Base-by-base conservation (phyloP, 2,888 invertebrate species). In the Trisateles emortualis region DNA sequence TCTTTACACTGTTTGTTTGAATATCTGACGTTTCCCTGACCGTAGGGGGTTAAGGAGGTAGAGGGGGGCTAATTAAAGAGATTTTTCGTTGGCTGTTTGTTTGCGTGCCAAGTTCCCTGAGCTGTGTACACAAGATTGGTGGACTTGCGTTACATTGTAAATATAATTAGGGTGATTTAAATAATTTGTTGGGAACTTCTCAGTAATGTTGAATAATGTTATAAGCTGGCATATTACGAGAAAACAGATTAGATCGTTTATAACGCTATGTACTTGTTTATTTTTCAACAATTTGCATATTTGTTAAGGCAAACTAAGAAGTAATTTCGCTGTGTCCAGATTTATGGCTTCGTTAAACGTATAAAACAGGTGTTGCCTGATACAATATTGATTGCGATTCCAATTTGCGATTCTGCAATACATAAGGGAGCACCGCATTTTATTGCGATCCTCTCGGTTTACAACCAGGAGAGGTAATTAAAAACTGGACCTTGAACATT, bases 1-100 rank as follows among this genome's bases (percentile, higher is more conserved):
- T 62, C 60, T 71, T 65, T 65, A 59, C 32, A 38, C 57, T 51
- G 65, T 54, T 68, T 70, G 68, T 68, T 70, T 63, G 60, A 65
- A 63, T 72, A 61, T 59, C 67, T 62, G 57, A 52, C 51, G 61
- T 54, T 69, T 64, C 43, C 48, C 49, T 57, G 45, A 50, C 54
- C 45, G 32, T 29, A 16, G 46, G 43, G 30, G 43, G 52, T 33
- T 6, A 26, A 41, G 36, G 8, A 5, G 19, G 5, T 19, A 5
- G 26, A 8, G 9, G 62, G 54, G 61, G 64, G 49, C 59, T 72
- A 69, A 72, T 72, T 72, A 70, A 65, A 58, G 55, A 63, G 62
- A 63, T 59, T 72, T 69, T 72, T 69, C 58, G 57, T 55, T 17
- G 45, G 26, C 51, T 54, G 60, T 57, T 64, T 69, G 51, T 63